Base-by-base conservation (phyloP, 2,113 vertebrate species). In the Scophthalmus maximus region DNA sequence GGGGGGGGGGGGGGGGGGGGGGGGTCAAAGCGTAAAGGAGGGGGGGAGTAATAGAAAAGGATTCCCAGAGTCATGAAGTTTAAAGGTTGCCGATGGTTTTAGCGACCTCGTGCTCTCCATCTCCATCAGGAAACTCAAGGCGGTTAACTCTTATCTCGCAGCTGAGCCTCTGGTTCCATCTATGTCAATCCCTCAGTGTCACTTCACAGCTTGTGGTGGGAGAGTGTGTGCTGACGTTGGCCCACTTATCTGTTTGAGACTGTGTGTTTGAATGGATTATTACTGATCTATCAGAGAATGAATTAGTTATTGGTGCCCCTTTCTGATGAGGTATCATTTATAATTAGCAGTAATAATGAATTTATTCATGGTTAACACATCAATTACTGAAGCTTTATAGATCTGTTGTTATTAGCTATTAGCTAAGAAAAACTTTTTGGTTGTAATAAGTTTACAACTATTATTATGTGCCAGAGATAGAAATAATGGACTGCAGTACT, bases 41-140 rank as follows among this genome's bases (percentile, higher is more conserved):
- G 64, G 44, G 64, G 52, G 75, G 81, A 68, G 38, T 77, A 78
- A 79, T 80, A 74, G 73, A 62, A 79, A 67, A 75, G 59, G 53
- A 59, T 55, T 73, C 73, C 53, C 25, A 22, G 53, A 75, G 50
- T 34, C 64, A 59, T 3, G 17, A 56, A 57, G 62, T 66, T 34
- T 58, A 61, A 79, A 86, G 83, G 56, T 62, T 59, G 50, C 64
- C 58, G 60, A 55, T 80, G 78, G 73, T 44, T 73, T 65, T 15
- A 20, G 68, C 40, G 29, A 82, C 81, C 72, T 69, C 73, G n/a
- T 3, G n/a, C 14, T 76, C 68, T 82, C 57, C 22, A 20, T 82
- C 81, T 78, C 72, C 20, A 20, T 86, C 57, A 5, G 23, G 53
- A 65, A 44, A 65, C 34, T 29, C 57, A 20, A 63, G 73, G 67